Percentiles rank a stretch among this genome's conserved stretches.
Conservation (phyloP, 2,797 vertebrate genomes). For the Pantherophis alleghaniensis region DNA sequence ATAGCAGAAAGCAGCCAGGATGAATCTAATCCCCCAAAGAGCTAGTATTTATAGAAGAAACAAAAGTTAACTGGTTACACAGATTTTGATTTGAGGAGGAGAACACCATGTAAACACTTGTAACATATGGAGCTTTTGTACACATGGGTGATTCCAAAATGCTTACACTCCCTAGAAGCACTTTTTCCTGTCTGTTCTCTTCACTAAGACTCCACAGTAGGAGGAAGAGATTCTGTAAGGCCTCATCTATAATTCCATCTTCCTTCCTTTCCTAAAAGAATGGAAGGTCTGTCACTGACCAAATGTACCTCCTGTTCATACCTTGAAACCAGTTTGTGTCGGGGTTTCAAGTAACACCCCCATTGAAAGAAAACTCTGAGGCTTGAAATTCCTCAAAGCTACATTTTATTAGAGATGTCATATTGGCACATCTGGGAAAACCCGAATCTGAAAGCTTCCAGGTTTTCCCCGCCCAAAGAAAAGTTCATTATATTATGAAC, state of each 20-base stretch:
- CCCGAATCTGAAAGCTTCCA: too few species aligned
- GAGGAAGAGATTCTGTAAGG: neutral
- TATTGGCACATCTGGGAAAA: too few species aligned
- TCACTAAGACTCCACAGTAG: neutral
- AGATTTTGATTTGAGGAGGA: neutral
- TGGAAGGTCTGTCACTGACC: neutral
- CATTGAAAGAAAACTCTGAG: too few species aligned
- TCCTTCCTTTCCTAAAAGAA: neutral
- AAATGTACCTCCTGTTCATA: neutral
- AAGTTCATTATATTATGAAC: too few species aligned
- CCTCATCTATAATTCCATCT: neutral
- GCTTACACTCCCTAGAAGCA: neutral
- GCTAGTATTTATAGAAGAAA: neutral
- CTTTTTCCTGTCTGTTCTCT: neutral
- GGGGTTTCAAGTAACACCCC: too few species aligned
- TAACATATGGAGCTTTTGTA: neutral
- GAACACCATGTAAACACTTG: neutral
- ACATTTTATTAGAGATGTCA: too few species aligned
- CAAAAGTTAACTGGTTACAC: neutral
- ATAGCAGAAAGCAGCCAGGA: neutral
- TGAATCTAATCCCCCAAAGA: neutral
- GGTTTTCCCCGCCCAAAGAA: too few species aligned
- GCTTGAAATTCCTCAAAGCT: too few species aligned
- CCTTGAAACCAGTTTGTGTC: neutral
- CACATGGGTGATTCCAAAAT: neutral